Base-by-base conservation (phyloP, 1,140 invertebrate species). In the Cheumatopsyche charites region DNA sequence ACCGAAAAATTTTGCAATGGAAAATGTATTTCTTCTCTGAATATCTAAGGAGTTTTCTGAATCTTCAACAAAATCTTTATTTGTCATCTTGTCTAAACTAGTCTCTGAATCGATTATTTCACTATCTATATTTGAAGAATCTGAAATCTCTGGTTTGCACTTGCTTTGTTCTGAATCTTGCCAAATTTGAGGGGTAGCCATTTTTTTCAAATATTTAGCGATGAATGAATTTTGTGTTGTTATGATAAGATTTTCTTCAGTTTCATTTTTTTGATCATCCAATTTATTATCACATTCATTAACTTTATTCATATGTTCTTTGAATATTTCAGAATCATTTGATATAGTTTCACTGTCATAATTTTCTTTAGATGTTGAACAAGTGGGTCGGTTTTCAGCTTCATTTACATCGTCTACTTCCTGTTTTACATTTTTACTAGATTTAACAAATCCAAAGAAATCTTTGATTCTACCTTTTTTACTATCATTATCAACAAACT, bases 401-500 rank as follows among this genome's bases (percentile, higher is more conserved):
- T 66, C 62, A 9, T 66, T 66, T 15, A 11, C 21, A 6, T 15
- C 4, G 19, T 17, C 23, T 25, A 1, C 2, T 25, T 62, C 58
- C 29, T 25, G 23, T 19, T 29, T 52, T 12, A 15, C n/a, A 7
- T 17, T 19, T 1, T 52, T n/a, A 11, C 13, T 67, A 68, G n/a
- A 21, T 25, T 61, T 67, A 15, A 4, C 17, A 42, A 25, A 36
- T 43, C 49, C 52, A 65, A 90, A 90, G 78, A 87, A 90, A 75
- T 88, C 86, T 19, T 80, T 78, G 70, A 90, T 89, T 71, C 80
- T 86, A 15, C 82, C 86, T 76, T 88, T 88, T 74, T 87, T 88
- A 7, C 84, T 81, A 25, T 80, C 80, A 73, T 89, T 85, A 77
- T 90, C 84, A 36, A 36, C 29, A 83, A 95, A 95, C 81, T 95